A percentile compares a stretch with the other conserved stretches of the same genome.
Conservation (phyloP, 2,888 invertebrate genomes). For the Steinernema carpocapsae region DNA sequence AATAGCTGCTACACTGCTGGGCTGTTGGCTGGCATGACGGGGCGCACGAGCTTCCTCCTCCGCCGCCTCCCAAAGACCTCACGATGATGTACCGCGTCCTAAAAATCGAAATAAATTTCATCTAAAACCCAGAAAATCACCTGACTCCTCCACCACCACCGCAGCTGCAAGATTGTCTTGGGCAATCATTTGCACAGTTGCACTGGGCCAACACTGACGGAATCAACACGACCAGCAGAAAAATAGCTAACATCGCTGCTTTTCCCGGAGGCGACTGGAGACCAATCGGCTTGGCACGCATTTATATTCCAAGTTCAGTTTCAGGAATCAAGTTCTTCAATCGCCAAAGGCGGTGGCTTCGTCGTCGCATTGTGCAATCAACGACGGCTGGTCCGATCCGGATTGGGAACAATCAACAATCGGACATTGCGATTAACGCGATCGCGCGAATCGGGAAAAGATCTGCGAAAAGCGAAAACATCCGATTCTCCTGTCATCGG, state of each 20-base stretch:
- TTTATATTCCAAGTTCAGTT: background rate
- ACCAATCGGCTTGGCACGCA: background rate
- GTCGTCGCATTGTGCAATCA: background rate
- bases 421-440: background rate
- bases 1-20: background rate
- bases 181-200: background rate
- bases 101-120: too few relatives aligned
- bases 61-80: background rate
- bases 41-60: background rate
- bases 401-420: slow-evolving; percentile 4
- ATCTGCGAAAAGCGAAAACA: slow-evolving; percentile 22
- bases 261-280: background rate
- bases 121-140: too few relatives aligned
- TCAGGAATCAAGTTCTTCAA: background rate
- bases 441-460: slow-evolving; percentile 12
- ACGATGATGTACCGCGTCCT: slow-evolving; percentile 21
- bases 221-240: background rate
- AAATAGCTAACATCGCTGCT: background rate
- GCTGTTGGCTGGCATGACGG: slow-evolving; percentile 1
- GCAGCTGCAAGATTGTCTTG: background rate
- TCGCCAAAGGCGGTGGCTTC: background rate
- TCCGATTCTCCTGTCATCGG: background rate
- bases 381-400: background rate
- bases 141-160: background rate
- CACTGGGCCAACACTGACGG: background rate